Base-by-base conservation (phyloP, 2,797 vertebrate species). In the Margarornis squamiger region DNA sequence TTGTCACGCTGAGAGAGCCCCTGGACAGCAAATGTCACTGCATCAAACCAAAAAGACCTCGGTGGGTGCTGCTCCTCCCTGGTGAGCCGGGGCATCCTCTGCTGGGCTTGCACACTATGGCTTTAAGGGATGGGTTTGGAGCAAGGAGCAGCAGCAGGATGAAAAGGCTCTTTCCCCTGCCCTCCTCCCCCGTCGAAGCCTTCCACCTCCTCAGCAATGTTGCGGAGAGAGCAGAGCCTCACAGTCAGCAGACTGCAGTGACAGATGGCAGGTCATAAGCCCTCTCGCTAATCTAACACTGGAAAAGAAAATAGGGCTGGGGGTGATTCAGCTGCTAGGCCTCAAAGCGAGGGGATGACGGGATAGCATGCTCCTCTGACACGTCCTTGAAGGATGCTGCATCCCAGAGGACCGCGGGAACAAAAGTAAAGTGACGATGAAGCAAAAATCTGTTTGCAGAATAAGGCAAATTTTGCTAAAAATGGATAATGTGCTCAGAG, bases 241-340 rank as follows among this genome's bases (percentile, higher is more conserved):
- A 78, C 86, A 92, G 92, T 92, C 94, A 96, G 95, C 95, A 96
- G 95, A 95, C 95, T 96, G 93, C 92, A 89, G 81, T 93, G 96
- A 97, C 97, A 97, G 97, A 97, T 97, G 97, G 96, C 93, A 67
- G 94, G 92, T 97, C 96, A 97, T 96, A 96, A 97, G 94, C 97
- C 94, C 94, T 96, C 90, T 71, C n/a, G 59, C 95, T 97, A 96
- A 97, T 97, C 97, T 96, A 96, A 95, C 93, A 83, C 95, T 86
- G 96, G 95, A 94, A 90, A 95, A 92, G 96, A 96, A 97, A 97
- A 92, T 93, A 96, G 95, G 96, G 95, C 96, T 96, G 94, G 93
- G 93, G 95, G 90, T 93, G 81, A 95, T 92, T 95, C 94, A 94
- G 95, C 93, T 96, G 90, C 94, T 92, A 90, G 95, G 95, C 91